Evolutionary conservation across 1,140 invertebrate genomes (phyloP), one percentile per base, ranked within the genome.

Genomic region (Heliconius congener): DNA sequence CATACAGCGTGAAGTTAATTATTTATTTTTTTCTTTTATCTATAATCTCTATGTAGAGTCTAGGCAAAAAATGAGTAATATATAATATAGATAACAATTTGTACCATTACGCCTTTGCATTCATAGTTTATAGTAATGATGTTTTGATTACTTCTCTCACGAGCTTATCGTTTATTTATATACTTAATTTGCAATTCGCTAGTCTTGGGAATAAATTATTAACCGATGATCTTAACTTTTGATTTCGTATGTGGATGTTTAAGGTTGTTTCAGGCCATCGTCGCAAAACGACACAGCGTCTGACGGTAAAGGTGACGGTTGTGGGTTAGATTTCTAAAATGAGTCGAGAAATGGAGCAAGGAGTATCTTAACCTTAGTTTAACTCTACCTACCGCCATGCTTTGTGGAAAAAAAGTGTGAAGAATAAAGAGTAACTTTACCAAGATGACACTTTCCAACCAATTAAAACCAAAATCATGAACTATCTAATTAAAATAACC

Each of bases 21-120:
- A 46, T 46, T 46, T 46, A 46, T 16, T 16, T 46, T 4, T 46
- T 46, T 46, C 42, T 46, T 16, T 46, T 46, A 46, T 46, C n/a
- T 23, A 60, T 23, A 60, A n/a, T 60, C 57, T 30, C 60, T 66
- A 66, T 60, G n/a, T 57, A 60, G 23, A 60, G 23, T 27, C n/a
- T 27, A 60, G 8, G 23, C 52, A 55, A 55, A 60, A 37, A 60
- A 60, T 23, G 23, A 60, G 34, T 37, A 34, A 71, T 37, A 37
- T 39, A 39, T 71, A 37, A 39, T 72, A 8, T 72, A 72, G 42
- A 39, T 37, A 72, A 72, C 71, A 72, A 72, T 72, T 72, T 72
- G 39, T 39, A 72, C 42, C 71, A 71, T 71, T 37, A 71, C 70
- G 6, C 71, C 1, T 42, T 72, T 72, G 9, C 71, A 72, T 42